Evolutionary conservation across 2,888 invertebrate genomes (phyloP), one percentile per base, ranked within the genome.

Genomic region (Sisyra terminalis): DNA sequence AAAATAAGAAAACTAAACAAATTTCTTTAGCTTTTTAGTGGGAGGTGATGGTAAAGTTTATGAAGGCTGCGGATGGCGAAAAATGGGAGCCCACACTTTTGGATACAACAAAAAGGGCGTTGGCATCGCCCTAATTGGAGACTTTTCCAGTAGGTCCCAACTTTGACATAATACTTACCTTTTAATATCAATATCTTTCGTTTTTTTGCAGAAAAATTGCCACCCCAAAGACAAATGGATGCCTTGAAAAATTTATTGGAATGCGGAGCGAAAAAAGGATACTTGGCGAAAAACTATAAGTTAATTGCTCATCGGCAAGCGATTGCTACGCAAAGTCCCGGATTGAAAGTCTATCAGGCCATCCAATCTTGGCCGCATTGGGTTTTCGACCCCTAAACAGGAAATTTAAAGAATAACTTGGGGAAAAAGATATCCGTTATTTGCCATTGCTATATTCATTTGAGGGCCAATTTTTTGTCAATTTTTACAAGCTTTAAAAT

Each of bases 31-130:
- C 45, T 75, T 75, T 50, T 42, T 75, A 41, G 61, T 75, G 41
- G 73, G 73, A 2, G 70, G 70, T 2, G 73, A 73, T 52, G 74
- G 73, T 1, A 67, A 63, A 43, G 58, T 75, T 13, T 75, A 74
- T 45, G 73, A 74, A 57, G 75, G 73, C 5, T 61, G 64, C 1
- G 73, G 73, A 0, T 75, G 74, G 74, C 59, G 58, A 40, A 58
- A 56, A 46, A 64, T 69, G n/a, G 75, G 75, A 0, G 70, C 71
- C 0, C 75, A 75, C 46, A 73, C 74, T 0, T 52, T 52, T 14
- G 60, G 63, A 1, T 73, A 67, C 48, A 75, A 75, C 47, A 59
- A 56, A 16, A 65, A 61, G 50, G 64, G 73, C 0, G 49, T 74
- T 2, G 68, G 69, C 2, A 59, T 75, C 10, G 65, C 65, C 3